These are phyloP conservation scores for Bubo blakistoni DNA, from an alignment of 2,113 vertebrate genomes.

Conservation along the genomic window DNA sequence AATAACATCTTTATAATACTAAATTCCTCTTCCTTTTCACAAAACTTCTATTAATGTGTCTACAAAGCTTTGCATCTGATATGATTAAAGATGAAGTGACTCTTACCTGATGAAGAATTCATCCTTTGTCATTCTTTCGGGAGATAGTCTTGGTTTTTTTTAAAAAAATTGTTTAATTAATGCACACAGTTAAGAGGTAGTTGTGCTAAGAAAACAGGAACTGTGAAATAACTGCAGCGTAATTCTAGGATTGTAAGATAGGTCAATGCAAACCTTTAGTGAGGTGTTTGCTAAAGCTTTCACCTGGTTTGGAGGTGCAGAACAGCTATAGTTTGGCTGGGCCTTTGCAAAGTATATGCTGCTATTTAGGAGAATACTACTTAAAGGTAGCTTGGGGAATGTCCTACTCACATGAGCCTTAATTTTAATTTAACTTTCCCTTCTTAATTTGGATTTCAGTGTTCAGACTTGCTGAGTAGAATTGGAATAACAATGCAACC, in stretches of 20 bases:
- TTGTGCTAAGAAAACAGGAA: background rate
- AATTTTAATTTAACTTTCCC: background rate
- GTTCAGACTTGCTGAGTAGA: background rate
- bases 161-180: background rate
- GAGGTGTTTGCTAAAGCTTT: background rate
- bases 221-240: background rate
- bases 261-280: background rate
- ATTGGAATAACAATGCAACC: background rate
- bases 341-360: background rate
- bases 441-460: background rate
- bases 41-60: background rate
- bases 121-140: background rate
- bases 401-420: background rate
- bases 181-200: background rate
- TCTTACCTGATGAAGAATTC: background rate
- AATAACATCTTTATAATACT: background rate
- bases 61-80: background rate
- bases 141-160: background rate
- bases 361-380: background rate
- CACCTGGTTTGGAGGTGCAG: background rate
- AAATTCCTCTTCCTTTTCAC: background rate
- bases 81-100: background rate
- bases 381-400: background rate
- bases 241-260: background rate
- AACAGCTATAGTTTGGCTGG: background rate